These are phyloP conservation scores for Perodicticus potto DNA, from an alignment of 2,797 vertebrate genomes.

Conservation along the genomic window DNA sequence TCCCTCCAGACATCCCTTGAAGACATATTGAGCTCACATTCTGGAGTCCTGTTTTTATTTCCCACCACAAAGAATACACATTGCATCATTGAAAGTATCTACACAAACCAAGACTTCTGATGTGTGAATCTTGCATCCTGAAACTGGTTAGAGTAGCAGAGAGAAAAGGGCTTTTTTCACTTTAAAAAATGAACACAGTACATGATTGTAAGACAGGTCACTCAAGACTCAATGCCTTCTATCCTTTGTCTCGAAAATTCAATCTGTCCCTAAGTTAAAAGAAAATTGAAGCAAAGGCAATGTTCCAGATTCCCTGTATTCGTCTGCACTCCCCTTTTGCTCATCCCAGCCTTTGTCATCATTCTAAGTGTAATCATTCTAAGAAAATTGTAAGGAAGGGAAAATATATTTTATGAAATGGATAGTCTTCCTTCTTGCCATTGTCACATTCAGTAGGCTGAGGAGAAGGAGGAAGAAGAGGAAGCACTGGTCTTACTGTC, in stretches of 20 bases:
- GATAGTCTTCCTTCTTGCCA: too few relatives aligned
- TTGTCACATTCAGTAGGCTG: background rate
- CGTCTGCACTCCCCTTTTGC: background rate
- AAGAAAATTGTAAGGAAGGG: background rate
- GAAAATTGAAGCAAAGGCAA: background rate
- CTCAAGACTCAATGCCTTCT: background rate
- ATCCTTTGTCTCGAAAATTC: background rate
- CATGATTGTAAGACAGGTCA: background rate
- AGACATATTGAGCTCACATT: background rate
- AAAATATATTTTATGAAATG: background rate
- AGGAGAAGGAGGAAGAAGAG: background rate
- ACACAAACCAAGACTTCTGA: slow-evolving; percentile 40
- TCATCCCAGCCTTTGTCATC: background rate
- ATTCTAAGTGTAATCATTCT: background rate
- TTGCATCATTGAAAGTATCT: slow-evolving; percentile 34
- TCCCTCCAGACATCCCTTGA: background rate
- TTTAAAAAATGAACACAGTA: background rate
- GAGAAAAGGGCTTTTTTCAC: background rate
- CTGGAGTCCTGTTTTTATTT: slow-evolving; percentile 23
- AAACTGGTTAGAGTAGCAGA: background rate
- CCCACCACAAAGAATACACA: slow-evolving; percentile 4
- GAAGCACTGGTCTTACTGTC: background rate
- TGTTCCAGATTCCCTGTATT: background rate
- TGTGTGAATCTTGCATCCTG: background rate
- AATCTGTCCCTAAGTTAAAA: background rate